Base-by-base conservation (phyloP, 2,113 vertebrate species). In the Sakesphorus luctuosus region DNA sequence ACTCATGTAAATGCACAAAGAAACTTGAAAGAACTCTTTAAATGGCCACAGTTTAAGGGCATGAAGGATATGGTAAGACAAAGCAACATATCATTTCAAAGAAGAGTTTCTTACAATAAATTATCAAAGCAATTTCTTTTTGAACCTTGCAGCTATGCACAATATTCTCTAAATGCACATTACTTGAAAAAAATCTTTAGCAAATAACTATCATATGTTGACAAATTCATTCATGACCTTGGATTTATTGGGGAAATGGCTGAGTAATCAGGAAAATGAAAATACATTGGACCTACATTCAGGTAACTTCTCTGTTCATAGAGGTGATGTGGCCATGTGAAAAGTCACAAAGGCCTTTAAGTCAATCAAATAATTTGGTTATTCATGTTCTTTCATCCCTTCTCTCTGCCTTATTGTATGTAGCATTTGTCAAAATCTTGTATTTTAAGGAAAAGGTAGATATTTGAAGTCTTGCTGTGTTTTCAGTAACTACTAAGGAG, bases 181-280 rank as follows among this genome's bases (percentile, higher is more conserved):
- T 90, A 44, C 31, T 72, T 84, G 56, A 77, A 84, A 85, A 85
- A 80, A 44, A 65, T 63, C 49, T 82, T 76, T 33, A 74, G 17
- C 56, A 75, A 74, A 46, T 69, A 83, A 73, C 69, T 87, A 8
- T 43, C 43, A 25, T 76, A 36, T 13, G 46, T 59, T 93, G 87
- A 87, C 76, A 82, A 68, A 49, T 40, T 92, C 68, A 71, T 95
- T 92, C 69, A 66, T 92, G 87, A 77, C 38, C 73, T 35, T 71
- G 63, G 46, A 69, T 93, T 95, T 90, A 67, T 36, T 74, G 55
- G 49, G 52, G 69, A 84, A 84, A 92, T 87, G 47, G 31, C 33
- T 29, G 40, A 66, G 33, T 73, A 77, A 71, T 71, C 47, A 53
- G 28, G 56, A 69, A 79, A 62, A 38, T 77, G 23, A 77, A 56